Base-by-base conservation (phyloP, 2,797 vertebrate species). In the Syncerus caffer region DNA sequence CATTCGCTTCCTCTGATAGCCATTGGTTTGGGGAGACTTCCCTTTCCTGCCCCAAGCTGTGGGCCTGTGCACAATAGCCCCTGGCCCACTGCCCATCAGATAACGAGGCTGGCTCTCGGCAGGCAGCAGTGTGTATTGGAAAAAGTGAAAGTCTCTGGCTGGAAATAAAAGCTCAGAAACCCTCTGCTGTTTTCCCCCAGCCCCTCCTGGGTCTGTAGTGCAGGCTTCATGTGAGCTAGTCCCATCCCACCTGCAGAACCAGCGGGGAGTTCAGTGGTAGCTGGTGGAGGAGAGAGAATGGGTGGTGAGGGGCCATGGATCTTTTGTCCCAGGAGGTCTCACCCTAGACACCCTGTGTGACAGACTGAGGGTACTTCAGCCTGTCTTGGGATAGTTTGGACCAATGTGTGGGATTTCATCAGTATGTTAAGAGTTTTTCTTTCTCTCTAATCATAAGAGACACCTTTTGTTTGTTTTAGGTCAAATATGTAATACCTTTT, bases 31-130 rank as follows among this genome's bases (percentile, higher is more conserved):
- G 98, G 98, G 99, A 98, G 99, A 99, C 99, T 99, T 99, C 99
- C 99, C 98, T 99, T 99, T 99, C 99, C 99, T 99, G 99, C 99
- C 98, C 99, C 98, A 98, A 98, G 98, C 98, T 98, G 98, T 98
- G 98, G 98, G 98, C 98, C 98, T 99, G 98, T 99, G 98, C 99
- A 99, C 99, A 99, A 98, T 98, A 99, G 99, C 97, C 62, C 95
- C 98, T 99, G 99, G 99, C 99, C 57, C 1, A 31, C 45, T 90
- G 99, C 99, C 99, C 96, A 99, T 99, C 99, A 99, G 99, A 99
- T 99, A 99, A 98, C 19, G 82, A 94, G 96, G 85, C 92, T 94
- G 95, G 95, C 96, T 98, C 97, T 97, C 57, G 90, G 96, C 93
- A 96, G 92, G 34, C 98, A 91, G 0, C 86, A 97, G 58, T 97